Percentiles rank a stretch among this genome's conserved stretches.
These are phyloP conservation scores for Charaxes varanes DNA, from an alignment of 1,140 invertebrate genomes.

Conservation along the genomic window DNA sequence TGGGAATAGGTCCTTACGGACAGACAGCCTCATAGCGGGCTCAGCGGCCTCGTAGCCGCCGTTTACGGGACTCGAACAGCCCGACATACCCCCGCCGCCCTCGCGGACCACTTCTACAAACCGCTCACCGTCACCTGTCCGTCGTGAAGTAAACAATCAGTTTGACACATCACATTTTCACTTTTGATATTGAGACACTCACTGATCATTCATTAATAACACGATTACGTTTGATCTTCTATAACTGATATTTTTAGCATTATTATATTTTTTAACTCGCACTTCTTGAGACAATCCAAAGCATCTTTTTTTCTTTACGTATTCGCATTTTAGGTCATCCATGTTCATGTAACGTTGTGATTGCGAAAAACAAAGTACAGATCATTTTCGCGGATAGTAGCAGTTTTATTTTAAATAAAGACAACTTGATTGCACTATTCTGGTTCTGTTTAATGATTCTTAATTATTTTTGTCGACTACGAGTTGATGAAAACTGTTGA, in stretches of 20 bases:
- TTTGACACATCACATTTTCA: conserved; percentile 75
- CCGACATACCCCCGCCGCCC: conserved; percentile 66
- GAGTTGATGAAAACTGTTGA: conserved; percentile 74
- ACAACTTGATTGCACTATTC: conserved; percentile 44
- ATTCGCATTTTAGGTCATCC: conserved; percentile 75
- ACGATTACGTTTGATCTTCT: conserved; percentile 48
- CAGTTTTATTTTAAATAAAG: conserved; percentile 51
- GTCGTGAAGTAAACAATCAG: conserved; percentile 73
- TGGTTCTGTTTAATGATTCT: conserved; percentile 49
- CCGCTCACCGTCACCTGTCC: conserved; percentile 71
- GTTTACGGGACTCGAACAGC: conserved; percentile 63
- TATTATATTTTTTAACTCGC: conserved; percentile 55
- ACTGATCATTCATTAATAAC: conserved; percentile 49
- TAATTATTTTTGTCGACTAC: conserved; percentile 69
- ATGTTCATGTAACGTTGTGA: conserved; percentile 75
- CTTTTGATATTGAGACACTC: conserved; percentile 62
- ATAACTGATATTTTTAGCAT: conserved; percentile 50
- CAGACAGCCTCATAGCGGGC: conserved; percentile 56
- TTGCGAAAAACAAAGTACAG: conserved; percentile 72
- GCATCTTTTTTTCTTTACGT: conserved; percentile 72
- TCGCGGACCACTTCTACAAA: conserved; percentile 65
- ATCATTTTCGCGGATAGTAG: conserved; percentile 69
- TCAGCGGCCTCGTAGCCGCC: conserved; percentile 59
- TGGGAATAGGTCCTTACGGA: conserved; percentile 67
- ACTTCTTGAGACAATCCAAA: conserved; percentile 59